phyloP scores from a whole-genome alignment of 2,888 invertebrate species.

The Siphlonurus alternatus region DNA sequence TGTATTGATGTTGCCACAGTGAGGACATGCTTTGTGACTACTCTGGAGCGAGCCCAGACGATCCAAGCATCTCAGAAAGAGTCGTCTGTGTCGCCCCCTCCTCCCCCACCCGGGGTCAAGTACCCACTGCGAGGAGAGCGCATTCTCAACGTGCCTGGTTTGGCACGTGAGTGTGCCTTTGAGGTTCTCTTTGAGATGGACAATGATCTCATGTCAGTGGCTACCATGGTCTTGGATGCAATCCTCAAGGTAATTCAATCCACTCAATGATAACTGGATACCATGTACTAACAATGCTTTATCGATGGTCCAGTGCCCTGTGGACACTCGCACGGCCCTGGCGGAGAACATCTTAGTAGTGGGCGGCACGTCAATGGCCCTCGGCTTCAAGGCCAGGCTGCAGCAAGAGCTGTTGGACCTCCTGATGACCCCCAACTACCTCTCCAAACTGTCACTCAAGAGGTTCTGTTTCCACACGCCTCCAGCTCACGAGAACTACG shows the following conservation, averaged over 20 bases:
- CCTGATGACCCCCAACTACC: slow-evolving; percentile 41
- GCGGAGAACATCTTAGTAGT: slow-evolving; percentile 71
- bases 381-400: slow-evolving; percentile 68
- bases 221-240: slow-evolving; percentile 71
- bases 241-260: slow-evolving; percentile 40
- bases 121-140: slow-evolving; percentile 46
- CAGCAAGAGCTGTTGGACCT: slow-evolving; percentile 55
- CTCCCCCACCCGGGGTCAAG: slow-evolving; percentile 40
- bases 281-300: too few species aligned
- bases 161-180: slow-evolving; percentile 59
- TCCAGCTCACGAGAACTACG: slow-evolving; percentile 65
- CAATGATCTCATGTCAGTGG: slow-evolving; percentile 61
- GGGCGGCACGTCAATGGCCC: slow-evolving; percentile 71
- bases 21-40: slow-evolving; percentile 76
- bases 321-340: slow-evolving; percentile 60
- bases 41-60: slow-evolving; percentile 44
- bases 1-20: too few species aligned
- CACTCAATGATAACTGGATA: too few species aligned
- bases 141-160: slow-evolving; percentile 45
- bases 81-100: slow-evolving; percentile 22
- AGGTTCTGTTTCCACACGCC: slow-evolving; percentile 64
- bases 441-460: slow-evolving; percentile 39
- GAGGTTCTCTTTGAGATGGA: slow-evolving; percentile 77
- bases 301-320: slow-evolving; percentile 43
- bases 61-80: slow-evolving; percentile 25